phyloP scores from a whole-genome alignment of 2,888 invertebrate species.

The Cancer borealis region DNA sequence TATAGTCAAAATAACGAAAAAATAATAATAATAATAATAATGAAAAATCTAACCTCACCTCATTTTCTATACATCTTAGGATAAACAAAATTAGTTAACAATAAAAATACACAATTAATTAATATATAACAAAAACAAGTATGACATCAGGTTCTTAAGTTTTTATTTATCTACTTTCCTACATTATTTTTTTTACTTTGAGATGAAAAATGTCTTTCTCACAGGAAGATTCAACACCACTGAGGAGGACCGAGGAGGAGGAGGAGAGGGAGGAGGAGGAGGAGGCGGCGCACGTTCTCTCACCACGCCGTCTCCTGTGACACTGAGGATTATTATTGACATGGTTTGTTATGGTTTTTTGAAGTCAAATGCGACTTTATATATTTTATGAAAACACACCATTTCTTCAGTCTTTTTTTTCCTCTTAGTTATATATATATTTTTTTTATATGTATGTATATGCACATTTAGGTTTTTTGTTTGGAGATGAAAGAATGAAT shows the following conservation, averaged over 20 bases:
- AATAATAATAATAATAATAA: neutral
- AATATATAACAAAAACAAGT: neutral
- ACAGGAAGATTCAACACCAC: neutral
- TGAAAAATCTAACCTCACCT: neutral
- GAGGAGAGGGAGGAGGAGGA: neutral
- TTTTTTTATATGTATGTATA: too few species aligned
- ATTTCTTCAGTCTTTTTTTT: neutral
- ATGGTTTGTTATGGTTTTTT: too few species aligned
- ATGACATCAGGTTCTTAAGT: slow-evolving; percentile 13
- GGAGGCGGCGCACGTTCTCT: slow-evolving; percentile 2
- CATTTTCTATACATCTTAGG: too few species aligned
- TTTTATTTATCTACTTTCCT: neutral
- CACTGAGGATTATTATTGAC: neutral
- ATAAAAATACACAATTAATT: neutral
- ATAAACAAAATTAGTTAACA: neutral
- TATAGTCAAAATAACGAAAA: too few species aligned
- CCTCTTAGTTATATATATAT: too few species aligned
- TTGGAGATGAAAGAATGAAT: neutral
- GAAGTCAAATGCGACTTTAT: too few species aligned
- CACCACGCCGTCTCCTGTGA: neutral
- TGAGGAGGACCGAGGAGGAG: neutral
- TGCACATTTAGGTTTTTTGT: neutral
- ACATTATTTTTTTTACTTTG: neutral
- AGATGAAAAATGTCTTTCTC: slow-evolving; percentile 34
- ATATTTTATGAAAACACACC: neutral